Evolutionary conservation across 1,140 invertebrate genomes (phyloP).

Genomic region (Pseudomyrmex gracilis): DNA sequence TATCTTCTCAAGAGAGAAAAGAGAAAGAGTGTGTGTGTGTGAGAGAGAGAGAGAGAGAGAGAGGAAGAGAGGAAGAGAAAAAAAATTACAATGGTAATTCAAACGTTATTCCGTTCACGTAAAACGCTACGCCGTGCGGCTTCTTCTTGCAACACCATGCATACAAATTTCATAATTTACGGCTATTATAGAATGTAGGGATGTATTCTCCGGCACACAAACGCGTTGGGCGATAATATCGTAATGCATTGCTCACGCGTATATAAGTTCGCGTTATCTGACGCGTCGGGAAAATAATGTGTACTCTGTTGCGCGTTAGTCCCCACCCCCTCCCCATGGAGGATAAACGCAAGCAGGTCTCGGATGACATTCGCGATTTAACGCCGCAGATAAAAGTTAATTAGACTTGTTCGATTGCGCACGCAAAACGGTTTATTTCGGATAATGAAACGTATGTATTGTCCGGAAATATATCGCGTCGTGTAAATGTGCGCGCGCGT

Average conservation of each 20-base stretch:
- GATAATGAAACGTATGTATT: background rate
- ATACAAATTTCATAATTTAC: slow-evolving; percentile 57
- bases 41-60: background rate
- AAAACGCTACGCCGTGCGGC: slow-evolving; percentile 38
- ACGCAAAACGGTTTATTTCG: background rate
- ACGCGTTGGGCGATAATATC: slow-evolving; percentile 38
- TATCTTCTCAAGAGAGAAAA: background rate
- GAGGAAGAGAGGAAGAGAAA: no score
- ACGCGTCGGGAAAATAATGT: slow-evolving; percentile 52
- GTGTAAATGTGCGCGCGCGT: background rate
- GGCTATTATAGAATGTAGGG: slow-evolving; percentile 58
- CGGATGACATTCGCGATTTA: slow-evolving; percentile 45
- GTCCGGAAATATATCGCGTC: no score
- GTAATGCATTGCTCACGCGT: slow-evolving; percentile 55
- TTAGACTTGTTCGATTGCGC: slow-evolving; percentile 31
- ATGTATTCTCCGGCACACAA: slow-evolving; percentile 31
- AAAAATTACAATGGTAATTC: slow-evolving; percentile 42
- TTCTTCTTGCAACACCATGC: slow-evolving; percentile 43
- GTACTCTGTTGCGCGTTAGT: slow-evolving; percentile 37
- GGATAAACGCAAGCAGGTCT: slow-evolving; percentile 47
- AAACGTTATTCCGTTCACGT: slow-evolving; percentile 53
- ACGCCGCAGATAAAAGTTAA: slow-evolving; percentile 50
- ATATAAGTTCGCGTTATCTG: slow-evolving; percentile 59
- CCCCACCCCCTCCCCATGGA: slow-evolving; percentile 5
- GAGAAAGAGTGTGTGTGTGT: no score